Percentiles rank a stretch among this genome's conserved stretches.
Conservation (phyloP, 2,888 invertebrate species). For the Orchestes rusci region DNA sequence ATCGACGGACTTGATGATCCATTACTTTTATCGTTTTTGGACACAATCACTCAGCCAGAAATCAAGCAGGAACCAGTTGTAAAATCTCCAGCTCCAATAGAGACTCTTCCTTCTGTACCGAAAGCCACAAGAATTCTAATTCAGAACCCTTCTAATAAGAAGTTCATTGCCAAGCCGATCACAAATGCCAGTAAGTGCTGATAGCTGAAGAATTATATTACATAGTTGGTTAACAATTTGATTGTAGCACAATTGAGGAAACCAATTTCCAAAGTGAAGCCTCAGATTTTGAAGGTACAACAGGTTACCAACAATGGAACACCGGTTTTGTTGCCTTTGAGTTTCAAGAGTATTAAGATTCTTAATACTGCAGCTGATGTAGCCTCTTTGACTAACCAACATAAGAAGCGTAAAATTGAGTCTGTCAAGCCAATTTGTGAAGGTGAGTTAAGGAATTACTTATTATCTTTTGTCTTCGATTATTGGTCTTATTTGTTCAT, state of each 20-base stretch:
- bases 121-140: slow-evolving; percentile 38
- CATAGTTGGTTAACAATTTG: not conserved
- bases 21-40: slow-evolving; percentile 33
- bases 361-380: slow-evolving; percentile 54
- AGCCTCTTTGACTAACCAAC: slow-evolving; percentile 28
- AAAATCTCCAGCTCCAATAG: slow-evolving; percentile 8
- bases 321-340: slow-evolving; percentile 65
- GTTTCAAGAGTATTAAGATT: slow-evolving; percentile 66
- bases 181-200: slow-evolving; percentile 32
- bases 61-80: slow-evolving; percentile 22
- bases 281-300: slow-evolving; percentile 41
- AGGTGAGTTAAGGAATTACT: slow-evolving; percentile 26
- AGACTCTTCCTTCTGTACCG: slow-evolving; percentile 17
- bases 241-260: slow-evolving; percentile 33
- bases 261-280: slow-evolving; percentile 27
- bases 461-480: too few species aligned
- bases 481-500: too few species aligned
- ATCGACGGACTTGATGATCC: slow-evolving; percentile 32
- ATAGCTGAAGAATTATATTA: too few species aligned
- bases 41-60: slow-evolving; percentile 26
- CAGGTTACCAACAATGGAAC: slow-evolving; percentile 43
- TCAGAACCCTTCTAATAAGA: slow-evolving; percentile 39
- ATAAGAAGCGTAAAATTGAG: slow-evolving; percentile 30
- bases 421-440: slow-evolving; percentile 19
- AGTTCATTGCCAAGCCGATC: slow-evolving; percentile 38